Evolutionary conservation across 2,113 vertebrate genomes (phyloP), one percentile per base, ranked within the genome.

Genomic region (Phocoena sinus): DNA sequence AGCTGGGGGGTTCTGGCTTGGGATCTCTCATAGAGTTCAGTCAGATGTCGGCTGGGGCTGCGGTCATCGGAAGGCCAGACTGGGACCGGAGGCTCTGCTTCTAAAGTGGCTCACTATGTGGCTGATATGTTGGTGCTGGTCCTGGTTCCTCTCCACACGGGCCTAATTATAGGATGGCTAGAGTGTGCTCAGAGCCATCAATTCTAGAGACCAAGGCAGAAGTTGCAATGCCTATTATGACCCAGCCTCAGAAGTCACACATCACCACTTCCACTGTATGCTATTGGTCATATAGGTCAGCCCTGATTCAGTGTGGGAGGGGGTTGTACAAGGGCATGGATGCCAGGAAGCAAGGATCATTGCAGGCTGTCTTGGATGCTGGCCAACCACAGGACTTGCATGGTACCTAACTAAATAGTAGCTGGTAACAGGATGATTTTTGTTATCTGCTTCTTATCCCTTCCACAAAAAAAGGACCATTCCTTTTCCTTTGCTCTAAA

Each of bases 71-170:
- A 87, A 33, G 31, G 58, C 38, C 53, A 15, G 65, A 17, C 25
- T 12, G 58, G 41, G n/a, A 41, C 65, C 20, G 6, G 28, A 41
- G 60, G n/a, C 26, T 58, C 38, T 38, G 2, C 33, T 23, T 93
- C 38, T 67, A 13, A 38, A 18, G 38, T 25, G 18, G 47, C 13
- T 74, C 10, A 2, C 4, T 41, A 0, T 4, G 1, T 44, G 91
- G 25, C 12, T 25, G 67, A 26, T 60, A 36, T 6, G 23, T 31
- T 60, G 41, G 18, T 20, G 5, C 67, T 23, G 11, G 33, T 74
- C 12, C 56, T 56, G 6, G 25, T 4, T 68, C 71, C 77, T 38
- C 0, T 56, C 67, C 44, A 21, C 0, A 0, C 3, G 0, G 50
- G 18, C n/a, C 68, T 41, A 44, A 76, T 10, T 41, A 15, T 14